Base-by-base conservation (phyloP, 2,888 invertebrate species). In the Hirtodrosophila duncani region DNA sequence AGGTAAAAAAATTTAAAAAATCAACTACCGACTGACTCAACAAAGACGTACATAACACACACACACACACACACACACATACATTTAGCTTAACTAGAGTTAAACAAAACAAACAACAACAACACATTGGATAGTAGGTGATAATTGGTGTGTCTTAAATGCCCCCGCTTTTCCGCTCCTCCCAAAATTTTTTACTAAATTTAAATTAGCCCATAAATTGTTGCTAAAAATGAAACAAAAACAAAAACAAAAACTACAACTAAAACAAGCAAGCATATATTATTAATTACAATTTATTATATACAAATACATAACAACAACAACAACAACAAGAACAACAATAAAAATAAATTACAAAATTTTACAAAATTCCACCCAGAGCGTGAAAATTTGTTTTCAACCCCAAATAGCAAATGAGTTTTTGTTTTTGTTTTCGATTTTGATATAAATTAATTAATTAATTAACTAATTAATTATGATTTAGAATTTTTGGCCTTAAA, bases 401-500 rank as follows among this genome's bases (percentile, higher is more conserved):
- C n/a, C n/a, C n/a, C n/a, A n/a, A n/a, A n/a, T n/a, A n/a, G n/a
- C 38, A 48, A 48, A 48, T 48, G 37, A 48, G 20, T 33, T 7
- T 26, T 10, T 10, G 24, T 24, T 9, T 30, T 23, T 24, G 16
- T 24, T 21, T 34, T 29, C 46, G 17, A 17, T 18, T 20, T 14
- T 13, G 17, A 10, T 30, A 45, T 7, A 20, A 33, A 16, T 11
- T 9, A 8, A 34, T 6, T 2, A 14, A 20, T 17, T 20, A 24
- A 44, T 26, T 16, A 6, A 26, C n/a, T 44, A 24, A 36, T 36
- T 42, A 49, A 37, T 57, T 45, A 77, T 78, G 64, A 58, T 66
- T 72, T 83, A 53, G 31, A 81, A 80, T 83, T 83, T 82, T 81
- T 83, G 83, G 83, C 83, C 83, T 83, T 83, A 81, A 75, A 67